Base-by-base conservation (phyloP, 2,888 invertebrate genomes). In the Nasonovia ribisnigri region DNA sequence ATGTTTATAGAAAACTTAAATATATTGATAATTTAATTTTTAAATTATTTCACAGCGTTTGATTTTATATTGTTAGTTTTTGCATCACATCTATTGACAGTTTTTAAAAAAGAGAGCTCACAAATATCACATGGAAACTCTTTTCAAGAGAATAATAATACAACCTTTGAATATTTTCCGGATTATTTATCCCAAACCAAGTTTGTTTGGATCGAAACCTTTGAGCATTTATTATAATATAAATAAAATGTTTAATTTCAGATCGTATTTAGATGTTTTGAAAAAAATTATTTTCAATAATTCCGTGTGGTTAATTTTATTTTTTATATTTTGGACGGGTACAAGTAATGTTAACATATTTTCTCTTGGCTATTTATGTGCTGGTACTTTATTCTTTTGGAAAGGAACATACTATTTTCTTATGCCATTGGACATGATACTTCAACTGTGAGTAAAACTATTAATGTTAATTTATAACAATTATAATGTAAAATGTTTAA, bases 281-380 rank as follows among this genome's bases (percentile, higher is more conserved):
- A 91, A 93, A 84, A n/a, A 57, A 29, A 20, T 57, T 20, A 13
- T 93, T 10, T 93, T 91, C 46, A n/a, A 48, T 29, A 93, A 86
- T 24, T 93, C 90, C 1, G n/a, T 91, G 54, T 93, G 90, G 93
- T 48, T 91, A 24, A 93, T 90, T 48, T 43, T 93, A 67, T 90
- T 90, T 54, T 67, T 60, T 43, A 90, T 93, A 48, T 91, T 93
- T 84, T 91, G 90, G 90, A 91, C 24, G 0, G 48, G 90, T 48
- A 90, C 67, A n/a, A 77, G 77, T 24, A 13, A 92, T 26, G 46
- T 57, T 5, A 60, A 92, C 16, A 20, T 60, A 48, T 67, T 92
- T 67, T 86, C 92, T 24, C 46, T 92, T 5, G 87, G 92, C 2
- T 92, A 92, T 57, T 92, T 92, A 29, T 88, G 46, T 36, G 48